Base-by-base conservation (phyloP, 2,797 vertebrate genomes). In the Tachyglossus aculeatus region DNA sequence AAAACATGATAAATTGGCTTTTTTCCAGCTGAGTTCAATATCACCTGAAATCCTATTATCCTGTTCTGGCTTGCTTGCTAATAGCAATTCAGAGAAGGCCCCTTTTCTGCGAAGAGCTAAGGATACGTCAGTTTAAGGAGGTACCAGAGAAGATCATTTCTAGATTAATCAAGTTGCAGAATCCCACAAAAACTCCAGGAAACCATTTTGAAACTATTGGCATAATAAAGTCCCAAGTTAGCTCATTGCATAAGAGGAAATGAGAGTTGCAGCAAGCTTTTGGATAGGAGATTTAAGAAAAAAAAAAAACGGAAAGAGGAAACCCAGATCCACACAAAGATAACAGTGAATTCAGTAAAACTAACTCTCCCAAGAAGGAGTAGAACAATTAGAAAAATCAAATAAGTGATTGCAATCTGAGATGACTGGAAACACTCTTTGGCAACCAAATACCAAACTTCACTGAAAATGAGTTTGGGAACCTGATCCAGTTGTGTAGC, bases 251-350 rank as follows among this genome's bases (percentile, higher is more conserved):
- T 78, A 80, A 75, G 59, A 80, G 80, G 78, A 81, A 81, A 63
- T 44, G 66, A 71, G 45, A 71, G 67, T n/a, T 66, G 27, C 75
- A 67, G 62, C 52, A 68, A 81, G 83, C 78, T 83, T 85, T 81
- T 83, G 82, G 67, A 81, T 79, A 80, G 34, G 6, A 73, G 58
- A 8, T 65, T 79, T 81, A 73, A 37, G 9, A 67, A 81, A 25
- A 47, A 16, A 2, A 11, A 29, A 22, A 57, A 48, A 70, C 71
- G 44, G 61, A 73, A 62, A 77, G 82, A 79, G 62, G 68, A 83
- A 80, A 59, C 54, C 53, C 40, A 68, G 76, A 68, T 73, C 76
- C 59, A 76, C 71, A 74, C 78, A 76, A 85, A 76, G 80, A 83
- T 50, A 74, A 76, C n/a, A n/a, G n/a, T n/a, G 44, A n/a, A 80